A percentile compares a stretch with the other conserved stretches of the same genome.
Evolutionary conservation across 2,888 invertebrate genomes (phyloP).

Genomic region (Chorisops tibialis): DNA sequence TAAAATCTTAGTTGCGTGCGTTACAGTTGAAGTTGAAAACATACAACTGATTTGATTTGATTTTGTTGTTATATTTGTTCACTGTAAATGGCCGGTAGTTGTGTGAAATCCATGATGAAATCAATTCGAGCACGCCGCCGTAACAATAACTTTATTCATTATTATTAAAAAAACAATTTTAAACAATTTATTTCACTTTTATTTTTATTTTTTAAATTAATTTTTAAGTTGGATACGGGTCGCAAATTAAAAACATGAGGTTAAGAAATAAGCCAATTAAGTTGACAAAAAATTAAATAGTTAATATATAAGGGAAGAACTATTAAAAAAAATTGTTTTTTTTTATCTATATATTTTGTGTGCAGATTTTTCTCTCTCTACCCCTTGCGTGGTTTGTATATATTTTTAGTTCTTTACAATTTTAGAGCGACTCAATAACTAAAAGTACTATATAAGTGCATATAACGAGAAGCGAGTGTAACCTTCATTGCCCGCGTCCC

Average conservation of each 20-base stretch:
- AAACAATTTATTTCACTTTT: too few species aligned
- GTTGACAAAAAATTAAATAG: too few species aligned
- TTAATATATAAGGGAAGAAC: conserved; percentile 2
- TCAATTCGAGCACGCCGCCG: too few species aligned
- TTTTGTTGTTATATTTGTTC: conserved; percentile 13
- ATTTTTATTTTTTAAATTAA: too few species aligned
- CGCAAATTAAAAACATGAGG: too few species aligned
- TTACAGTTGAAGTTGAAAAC: conserved; percentile 1
- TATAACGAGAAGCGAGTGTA: conserved; percentile 42
- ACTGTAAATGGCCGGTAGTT: too few species aligned
- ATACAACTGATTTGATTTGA: too few species aligned
- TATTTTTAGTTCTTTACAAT: conserved; percentile 43
- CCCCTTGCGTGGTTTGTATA: conserved; percentile 23
- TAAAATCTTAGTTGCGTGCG: conserved; percentile 21
- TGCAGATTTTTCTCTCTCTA: conserved; percentile 15
- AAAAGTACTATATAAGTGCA: conserved; percentile 43
- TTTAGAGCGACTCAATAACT: conserved; percentile 45
- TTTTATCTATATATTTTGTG: background rate
- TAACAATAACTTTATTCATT: too few species aligned
- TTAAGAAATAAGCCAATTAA: too few species aligned
- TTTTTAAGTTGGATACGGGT: too few species aligned
- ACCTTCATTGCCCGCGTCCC: conserved; percentile 41
- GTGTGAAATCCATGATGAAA: too few species aligned
- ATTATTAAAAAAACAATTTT: too few species aligned
- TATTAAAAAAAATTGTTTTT: background rate